Base-by-base conservation (phyloP, 2,797 vertebrate species). In the Lophius americanus region DNA sequence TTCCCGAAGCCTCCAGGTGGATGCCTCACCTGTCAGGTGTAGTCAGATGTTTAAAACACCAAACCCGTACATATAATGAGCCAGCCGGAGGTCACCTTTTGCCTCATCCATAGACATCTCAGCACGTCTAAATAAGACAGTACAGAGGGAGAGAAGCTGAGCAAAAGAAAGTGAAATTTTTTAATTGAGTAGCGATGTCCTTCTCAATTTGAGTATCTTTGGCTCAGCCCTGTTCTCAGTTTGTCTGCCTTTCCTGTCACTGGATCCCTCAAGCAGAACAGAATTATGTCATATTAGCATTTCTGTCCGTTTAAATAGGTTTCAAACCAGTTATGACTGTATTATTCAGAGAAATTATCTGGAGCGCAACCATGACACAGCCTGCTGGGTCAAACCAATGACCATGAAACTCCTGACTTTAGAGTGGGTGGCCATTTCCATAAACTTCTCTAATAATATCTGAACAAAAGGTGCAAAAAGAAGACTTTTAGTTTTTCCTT, bases 271-370 rank as follows among this genome's bases (percentile, higher is more conserved):
- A 71, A 54, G 78, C 75, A 79, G 71, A 91, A 79, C 77, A 39
- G 53, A 62, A 80, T 84, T 86, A 78, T 82, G 87, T 88, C 82
- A 84, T 72, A 85, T 87, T 78, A 74, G 73, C 70, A 57, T 81
- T 80, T 84, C 76, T 86, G 85, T 89, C 85, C 66, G 70, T 68
- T 65, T 44, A 66, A 63, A 60, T 68, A 51, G n/a, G 14, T 61
- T 69, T 69, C 73, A 71, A 73, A 75, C 67, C 73, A 68, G 59
- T 81, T 53, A 59, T 43, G 61, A 68, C 39, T 65, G 49, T 33
- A 68, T 64, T 57, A 55, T 60, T 70, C 51, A 51, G 43, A 54
- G 47, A 23, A 23, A 11, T 44, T 5, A 3, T 44, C 12, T 44
- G 43, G 12, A 60, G n/a, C 7, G 0, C 51, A 49, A 53, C 35